Percentiles rank a stretch among this genome's conserved stretches.
phyloP scores from a whole-genome alignment of 2,797 vertebrate genomes.

The Amblyraja radiata region DNA sequence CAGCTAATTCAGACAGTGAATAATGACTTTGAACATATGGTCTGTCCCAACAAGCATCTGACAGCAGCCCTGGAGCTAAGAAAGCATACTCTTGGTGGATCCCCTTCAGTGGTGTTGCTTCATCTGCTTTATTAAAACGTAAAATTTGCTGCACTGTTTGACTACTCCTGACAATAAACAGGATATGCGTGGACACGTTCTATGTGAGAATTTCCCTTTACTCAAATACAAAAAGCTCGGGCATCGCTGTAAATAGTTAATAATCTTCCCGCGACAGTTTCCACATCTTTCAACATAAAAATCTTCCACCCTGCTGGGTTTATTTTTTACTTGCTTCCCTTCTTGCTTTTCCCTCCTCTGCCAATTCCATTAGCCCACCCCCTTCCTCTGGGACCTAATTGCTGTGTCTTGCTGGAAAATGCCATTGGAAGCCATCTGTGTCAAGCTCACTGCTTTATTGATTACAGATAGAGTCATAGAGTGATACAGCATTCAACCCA shows the following conservation, averaged over 20 bases:
- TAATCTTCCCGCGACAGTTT: neutral
- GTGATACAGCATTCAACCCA: too few species aligned
- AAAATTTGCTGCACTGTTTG: neutral
- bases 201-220: conserved; percentile 5
- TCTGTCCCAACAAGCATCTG: neutral
- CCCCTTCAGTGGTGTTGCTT: neutral
- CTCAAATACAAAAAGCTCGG: neutral
- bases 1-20: conserved; percentile 19
- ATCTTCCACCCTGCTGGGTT: neutral
- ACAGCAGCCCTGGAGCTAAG: conserved; percentile 5
- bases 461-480: neutral
- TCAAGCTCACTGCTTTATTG: too few species aligned
- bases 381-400: neutral
- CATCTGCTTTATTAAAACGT: neutral
- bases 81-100: neutral
- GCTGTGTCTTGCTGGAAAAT: neutral
- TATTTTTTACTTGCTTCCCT: conserved; percentile 25
- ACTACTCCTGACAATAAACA: neutral
- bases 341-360: neutral
- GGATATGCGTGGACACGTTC: neutral
- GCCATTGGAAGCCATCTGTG: neutral
- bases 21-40: conserved; percentile 36
- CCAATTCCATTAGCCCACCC: neutral
- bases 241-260: neutral
- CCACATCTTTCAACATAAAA: neutral